These are phyloP conservation scores for Onychomys leucogaster DNA, from an alignment of 2,797 vertebrate species.

Conservation along the genomic window DNA sequence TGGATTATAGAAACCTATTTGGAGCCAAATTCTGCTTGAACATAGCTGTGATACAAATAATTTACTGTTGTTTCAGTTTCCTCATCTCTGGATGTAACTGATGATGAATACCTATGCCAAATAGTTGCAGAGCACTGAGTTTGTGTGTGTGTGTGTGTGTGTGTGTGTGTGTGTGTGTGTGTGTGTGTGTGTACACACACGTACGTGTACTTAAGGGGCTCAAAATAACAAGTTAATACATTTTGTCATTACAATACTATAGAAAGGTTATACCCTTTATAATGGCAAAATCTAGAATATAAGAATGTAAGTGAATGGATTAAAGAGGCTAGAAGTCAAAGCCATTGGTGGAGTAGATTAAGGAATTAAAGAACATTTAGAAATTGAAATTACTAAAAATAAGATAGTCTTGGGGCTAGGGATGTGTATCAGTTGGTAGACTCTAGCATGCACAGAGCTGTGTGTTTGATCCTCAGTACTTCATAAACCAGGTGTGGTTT, in stretches of 20 bases:
- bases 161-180: too few species aligned
- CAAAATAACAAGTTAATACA: not conserved
- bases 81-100: not conserved
- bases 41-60: slow-evolving; percentile 10
- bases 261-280: not conserved
- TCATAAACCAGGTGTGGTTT: not conserved
- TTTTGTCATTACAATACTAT: slow-evolving; percentile 15
- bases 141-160: not conserved
- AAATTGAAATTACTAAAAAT: slow-evolving; percentile 37
- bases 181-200: too few species aligned
- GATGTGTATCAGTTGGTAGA: not conserved
- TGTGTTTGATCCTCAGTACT: not conserved
- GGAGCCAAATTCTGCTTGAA: slow-evolving; percentile 27
- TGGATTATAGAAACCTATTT: slow-evolving; percentile 12
- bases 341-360: slow-evolving; percentile 37
- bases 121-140: not conserved
- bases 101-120: not conserved
- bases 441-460: not conserved
- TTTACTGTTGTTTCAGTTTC: slow-evolving; percentile 22
- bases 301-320: not conserved
- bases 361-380: not conserved
- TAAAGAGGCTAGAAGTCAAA: not conserved
- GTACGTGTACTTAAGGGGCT: not conserved
- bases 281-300: slow-evolving; percentile 44
- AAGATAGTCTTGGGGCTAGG: slow-evolving; percentile 25